Evolutionary conservation across 2,888 invertebrate genomes (phyloP).

Genomic region (Catocala sponsa): DNA sequence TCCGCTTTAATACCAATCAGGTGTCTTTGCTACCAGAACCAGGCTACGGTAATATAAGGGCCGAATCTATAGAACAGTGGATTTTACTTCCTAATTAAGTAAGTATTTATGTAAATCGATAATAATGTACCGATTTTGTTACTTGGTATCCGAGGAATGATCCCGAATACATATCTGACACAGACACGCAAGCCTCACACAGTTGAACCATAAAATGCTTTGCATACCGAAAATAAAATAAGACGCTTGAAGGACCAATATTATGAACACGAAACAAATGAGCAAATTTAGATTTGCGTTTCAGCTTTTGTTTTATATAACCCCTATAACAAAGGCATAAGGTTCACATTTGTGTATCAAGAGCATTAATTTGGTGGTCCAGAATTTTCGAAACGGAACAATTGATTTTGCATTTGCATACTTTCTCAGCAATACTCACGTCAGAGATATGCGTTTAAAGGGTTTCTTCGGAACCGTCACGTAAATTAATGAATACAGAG

Average conservation of each 20-base stretch:
- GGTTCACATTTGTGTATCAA: slow-evolving; percentile 39
- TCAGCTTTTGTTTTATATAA: slow-evolving; percentile 36
- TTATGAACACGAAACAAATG: slow-evolving; percentile 66
- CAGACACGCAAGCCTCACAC: slow-evolving; percentile 66
- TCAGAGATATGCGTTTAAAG: slow-evolving; percentile 67
- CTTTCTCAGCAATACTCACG: slow-evolving; percentile 64
- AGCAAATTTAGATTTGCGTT: slow-evolving; percentile 60
- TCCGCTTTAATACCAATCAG: slow-evolving; percentile 22
- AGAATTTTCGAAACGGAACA: slow-evolving; percentile 48
- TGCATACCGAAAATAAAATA: slow-evolving; percentile 71
- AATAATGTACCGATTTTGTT: slow-evolving; percentile 58
- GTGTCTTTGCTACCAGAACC: background rate
- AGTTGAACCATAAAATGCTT: slow-evolving; percentile 73
- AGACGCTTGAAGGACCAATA: slow-evolving; percentile 64
- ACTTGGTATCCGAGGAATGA: slow-evolving; percentile 60
- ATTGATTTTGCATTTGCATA: slow-evolving; percentile 52
- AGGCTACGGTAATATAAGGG: slow-evolving; percentile 15
- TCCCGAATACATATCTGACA: slow-evolving; percentile 58
- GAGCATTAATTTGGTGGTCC: slow-evolving; percentile 21
- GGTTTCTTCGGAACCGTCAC: slow-evolving; percentile 72
- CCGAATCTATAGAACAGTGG: slow-evolving; percentile 37
- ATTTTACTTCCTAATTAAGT: slow-evolving; percentile 60
- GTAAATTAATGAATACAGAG: slow-evolving; percentile 78
- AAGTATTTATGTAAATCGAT: slow-evolving; percentile 56
- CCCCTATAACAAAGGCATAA: slow-evolving; percentile 45